Conservation (phyloP, 2,888 invertebrate genomes). For the Dorcus parallelipipedus region DNA sequence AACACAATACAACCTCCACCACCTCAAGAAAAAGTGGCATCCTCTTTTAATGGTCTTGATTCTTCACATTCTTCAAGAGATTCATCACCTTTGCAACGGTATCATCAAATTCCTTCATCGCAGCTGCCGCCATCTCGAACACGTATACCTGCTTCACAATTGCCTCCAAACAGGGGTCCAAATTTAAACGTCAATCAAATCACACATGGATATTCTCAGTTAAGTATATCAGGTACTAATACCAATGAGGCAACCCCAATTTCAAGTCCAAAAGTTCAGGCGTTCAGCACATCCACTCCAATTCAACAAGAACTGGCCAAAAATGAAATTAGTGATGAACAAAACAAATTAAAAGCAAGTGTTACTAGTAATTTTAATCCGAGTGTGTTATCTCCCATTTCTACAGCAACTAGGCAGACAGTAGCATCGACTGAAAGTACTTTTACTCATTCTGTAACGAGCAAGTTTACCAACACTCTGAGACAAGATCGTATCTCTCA, state of each 20-base stretch:
- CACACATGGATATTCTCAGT: slow-evolving; percentile 27
- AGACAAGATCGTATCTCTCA: too few species aligned
- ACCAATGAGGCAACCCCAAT: slow-evolving; percentile 24
- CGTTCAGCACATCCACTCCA: slow-evolving; percentile 39
- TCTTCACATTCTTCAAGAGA: slow-evolving; percentile 46
- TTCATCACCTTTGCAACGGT: slow-evolving; percentile 39
- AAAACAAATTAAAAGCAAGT: not conserved
- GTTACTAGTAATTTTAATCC: slow-evolving; percentile 12
- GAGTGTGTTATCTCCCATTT: slow-evolving; percentile 17
- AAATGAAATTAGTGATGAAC: not conserved
- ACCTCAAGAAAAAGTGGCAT: slow-evolving; percentile 17
- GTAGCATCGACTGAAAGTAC: not conserved
- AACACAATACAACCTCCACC: slow-evolving; percentile 15
- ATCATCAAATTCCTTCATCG: slow-evolving; percentile 31
- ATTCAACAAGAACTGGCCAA: not conserved
- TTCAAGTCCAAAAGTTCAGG: slow-evolving; percentile 29
- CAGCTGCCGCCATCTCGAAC: slow-evolving; percentile 35
- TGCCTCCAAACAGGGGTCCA: slow-evolving; percentile 28
- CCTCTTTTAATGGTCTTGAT: slow-evolving; percentile 42
- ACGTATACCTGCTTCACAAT: slow-evolving; percentile 38
- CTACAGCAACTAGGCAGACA: not conserved
- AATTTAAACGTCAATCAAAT: slow-evolving; percentile 21
- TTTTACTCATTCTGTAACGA: slow-evolving; percentile 27
- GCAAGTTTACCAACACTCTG: slow-evolving; percentile 21
- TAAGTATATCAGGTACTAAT: slow-evolving; percentile 21